Base-by-base conservation (phyloP, 2,797 vertebrate genomes). In the Falco naumanni region DNA sequence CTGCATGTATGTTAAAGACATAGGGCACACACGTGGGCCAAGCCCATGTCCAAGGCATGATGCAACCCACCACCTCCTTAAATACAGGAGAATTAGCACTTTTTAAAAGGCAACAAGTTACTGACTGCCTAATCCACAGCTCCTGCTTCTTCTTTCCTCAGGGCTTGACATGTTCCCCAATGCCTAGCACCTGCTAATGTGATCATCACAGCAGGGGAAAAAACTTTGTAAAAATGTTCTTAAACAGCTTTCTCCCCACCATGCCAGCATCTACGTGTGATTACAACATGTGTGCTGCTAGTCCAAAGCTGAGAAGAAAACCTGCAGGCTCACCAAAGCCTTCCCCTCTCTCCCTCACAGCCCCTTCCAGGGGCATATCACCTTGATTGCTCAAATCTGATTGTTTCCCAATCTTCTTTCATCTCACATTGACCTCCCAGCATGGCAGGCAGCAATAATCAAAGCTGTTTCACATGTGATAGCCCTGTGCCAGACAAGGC, bases 331-430 rank as follows among this genome's bases (percentile, higher is more conserved):
- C 57, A 59, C 74, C 82, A 66, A 53, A 90, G 22, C 77, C n/a
- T 84, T 84, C 37, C 34, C n/a, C n/a, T 29, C n/a, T 53, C 80
- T 83, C 41, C 39, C 41, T 89, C 48, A 70, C 64, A 82, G 28
- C 68, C 57, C 45, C 39, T 83, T 89, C 54, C 71, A 29, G 69
- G 72, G 41, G 39, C n/a, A 17, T 78, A 83, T 65, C 81, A 92
- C 92, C 86, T 81, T 91, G 92, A 95, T 78, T 95, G 91, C 91
- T 94, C 92, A 80, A 61, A 95, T 95, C 68, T 91, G 76, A 87
- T 91, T 94, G 92, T 95, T 97, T 92, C 87, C 79, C 94, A 91
- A 65, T 95, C 89, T 96, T 85, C 54, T 65, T 81, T 95, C 91
- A 51, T 93, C 81, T 87, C 54, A 15, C 71, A 95, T 84, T 95